Percentiles rank a stretch among this genome's conserved stretches.
Conservation (phyloP, 2,113 vertebrate species). For the Accipiter cooperii region DNA sequence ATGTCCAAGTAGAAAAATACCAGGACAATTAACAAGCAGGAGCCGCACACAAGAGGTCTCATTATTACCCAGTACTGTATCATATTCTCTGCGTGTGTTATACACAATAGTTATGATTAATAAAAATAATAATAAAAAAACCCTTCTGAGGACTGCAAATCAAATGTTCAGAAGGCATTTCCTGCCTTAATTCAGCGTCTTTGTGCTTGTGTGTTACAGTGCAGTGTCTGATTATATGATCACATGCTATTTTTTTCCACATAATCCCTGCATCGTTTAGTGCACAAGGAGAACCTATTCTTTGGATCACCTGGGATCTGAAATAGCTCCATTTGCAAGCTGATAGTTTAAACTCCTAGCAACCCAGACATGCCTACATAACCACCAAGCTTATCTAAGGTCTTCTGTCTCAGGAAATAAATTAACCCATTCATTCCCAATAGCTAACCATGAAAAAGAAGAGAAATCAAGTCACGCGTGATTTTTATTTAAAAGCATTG, state of each 20-base stretch:
- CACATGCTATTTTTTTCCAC: neutral
- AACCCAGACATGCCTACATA: conserved; percentile 47
- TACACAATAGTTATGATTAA: neutral
- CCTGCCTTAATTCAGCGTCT: neutral
- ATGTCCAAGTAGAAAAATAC: neutral
- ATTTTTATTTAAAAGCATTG: neutral
- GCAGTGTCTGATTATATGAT: neutral
- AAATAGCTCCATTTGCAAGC: conserved; percentile 52
- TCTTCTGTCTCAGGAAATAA: conserved; percentile 20
- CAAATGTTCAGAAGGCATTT: neutral
- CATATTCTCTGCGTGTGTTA: neutral
- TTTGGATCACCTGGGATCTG: conserved; percentile 58
- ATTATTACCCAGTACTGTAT: neutral
- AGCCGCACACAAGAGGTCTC: neutral
- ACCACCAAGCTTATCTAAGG: conserved; percentile 35
- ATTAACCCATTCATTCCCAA: conserved; percentile 29
- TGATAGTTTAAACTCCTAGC: conserved; percentile 56
- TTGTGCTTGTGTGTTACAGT: neutral
- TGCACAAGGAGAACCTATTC: conserved; percentile 24
- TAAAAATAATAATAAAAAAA: neutral
- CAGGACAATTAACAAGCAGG: neutral
- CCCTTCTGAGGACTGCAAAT: neutral
- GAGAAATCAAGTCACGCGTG: neutral
- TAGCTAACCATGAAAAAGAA: neutral
- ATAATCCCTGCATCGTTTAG: conserved; percentile 2